A percentile compares a stretch with the other conserved stretches of the same genome.
Evolutionary conservation across 1,140 invertebrate species (phyloP).

Genomic region (Phthorimaea operculella): DNA sequence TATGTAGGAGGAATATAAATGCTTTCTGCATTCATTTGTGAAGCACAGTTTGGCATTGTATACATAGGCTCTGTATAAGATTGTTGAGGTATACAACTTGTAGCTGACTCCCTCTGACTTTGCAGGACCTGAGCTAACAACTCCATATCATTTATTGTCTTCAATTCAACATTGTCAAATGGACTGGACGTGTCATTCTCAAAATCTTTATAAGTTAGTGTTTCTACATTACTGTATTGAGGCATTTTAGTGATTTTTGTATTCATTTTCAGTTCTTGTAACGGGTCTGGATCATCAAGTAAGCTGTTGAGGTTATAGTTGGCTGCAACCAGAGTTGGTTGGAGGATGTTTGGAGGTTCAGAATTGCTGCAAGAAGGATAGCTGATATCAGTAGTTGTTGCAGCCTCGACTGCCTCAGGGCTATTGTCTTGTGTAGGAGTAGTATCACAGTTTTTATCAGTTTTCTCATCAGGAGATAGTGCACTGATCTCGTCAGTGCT

Average conservation of each 20-base stretch:
- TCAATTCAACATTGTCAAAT: conserved; percentile 90
- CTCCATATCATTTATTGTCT: conserved; percentile 91
- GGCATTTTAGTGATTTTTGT: conserved; percentile 41
- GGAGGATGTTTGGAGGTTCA: conserved; percentile 52
- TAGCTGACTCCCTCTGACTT: conserved; percentile 41
- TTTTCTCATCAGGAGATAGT: conserved; percentile 65
- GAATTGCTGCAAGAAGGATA: conserved; percentile 23
- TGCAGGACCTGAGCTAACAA: conserved; percentile 78
- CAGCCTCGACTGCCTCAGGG: conserved; percentile 26
- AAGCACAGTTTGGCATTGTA: conserved; percentile 42
- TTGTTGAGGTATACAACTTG: conserved; percentile 30
- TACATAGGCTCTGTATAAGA: conserved; percentile 37
- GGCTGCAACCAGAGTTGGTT: conserved; percentile 49
- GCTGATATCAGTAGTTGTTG: conserved; percentile 21
- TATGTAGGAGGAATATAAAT: conserved; percentile 47
- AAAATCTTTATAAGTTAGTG: conserved; percentile 81
- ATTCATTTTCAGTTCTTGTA: conserved; percentile 50
- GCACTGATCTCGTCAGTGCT: conserved; percentile 65
- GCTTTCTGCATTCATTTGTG: conserved; percentile 47
- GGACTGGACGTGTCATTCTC: conserved; percentile 90
- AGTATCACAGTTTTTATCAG: conserved; percentile 46
- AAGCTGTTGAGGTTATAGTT: conserved; percentile 44
- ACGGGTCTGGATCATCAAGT: conserved; percentile 61
- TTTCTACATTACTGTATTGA: conserved; percentile 55
- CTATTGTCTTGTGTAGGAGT: conserved; percentile 31